Evolutionary conservation across 2,888 invertebrate species (phyloP).

Genomic region (Ferdinandea cuprea): DNA sequence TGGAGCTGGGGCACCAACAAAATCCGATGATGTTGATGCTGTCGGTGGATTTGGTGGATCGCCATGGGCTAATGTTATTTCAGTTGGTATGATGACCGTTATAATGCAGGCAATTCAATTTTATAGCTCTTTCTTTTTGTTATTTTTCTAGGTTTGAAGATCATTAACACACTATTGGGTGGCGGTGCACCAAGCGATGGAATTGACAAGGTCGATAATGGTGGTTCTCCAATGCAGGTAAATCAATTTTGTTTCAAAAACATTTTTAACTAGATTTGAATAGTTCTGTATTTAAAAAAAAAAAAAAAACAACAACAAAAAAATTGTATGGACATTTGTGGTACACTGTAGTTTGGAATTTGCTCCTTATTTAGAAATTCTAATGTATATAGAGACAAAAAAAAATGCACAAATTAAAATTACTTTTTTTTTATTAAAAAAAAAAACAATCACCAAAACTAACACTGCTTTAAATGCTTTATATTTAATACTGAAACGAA

Average conservation of each 20-base stretch:
- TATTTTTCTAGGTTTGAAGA: conserved; percentile 86
- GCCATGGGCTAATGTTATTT: conserved; percentile 94
- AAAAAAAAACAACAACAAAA: not conserved
- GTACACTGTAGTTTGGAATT: conserved; percentile 68
- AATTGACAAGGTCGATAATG: conserved; percentile 95
- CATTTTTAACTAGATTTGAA: conserved; percentile 8
- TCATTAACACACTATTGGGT: conserved; percentile 92
- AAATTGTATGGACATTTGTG: conserved; percentile 60
- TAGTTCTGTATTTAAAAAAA: conserved; percentile 3
- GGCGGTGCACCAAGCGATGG: conserved; percentile 90
- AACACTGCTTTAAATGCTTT: conserved; percentile 71
- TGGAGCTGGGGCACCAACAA: conserved; percentile 85
- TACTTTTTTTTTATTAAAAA: conserved; percentile 32
- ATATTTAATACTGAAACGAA: conserved; percentile 41
- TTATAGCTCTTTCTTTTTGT: not conserved
- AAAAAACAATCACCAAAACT: conserved; percentile 47
- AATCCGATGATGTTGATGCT: conserved; percentile 90
- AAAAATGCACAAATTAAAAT: conserved; percentile 60
- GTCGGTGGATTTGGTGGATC: conserved; percentile 88
- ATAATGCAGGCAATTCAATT: not conserved
- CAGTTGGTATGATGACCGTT: conserved; percentile 87
- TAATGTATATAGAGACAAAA: conserved; percentile 67
- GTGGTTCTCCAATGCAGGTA: conserved; percentile 95
- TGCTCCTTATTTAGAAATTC: conserved; percentile 45
- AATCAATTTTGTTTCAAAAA: conserved; percentile 27